Percentiles rank a stretch among this genome's conserved stretches.
These are phyloP conservation scores for Etheostoma perlongum DNA, from an alignment of 2,797 vertebrate species.

Conservation along the genomic window DNA sequence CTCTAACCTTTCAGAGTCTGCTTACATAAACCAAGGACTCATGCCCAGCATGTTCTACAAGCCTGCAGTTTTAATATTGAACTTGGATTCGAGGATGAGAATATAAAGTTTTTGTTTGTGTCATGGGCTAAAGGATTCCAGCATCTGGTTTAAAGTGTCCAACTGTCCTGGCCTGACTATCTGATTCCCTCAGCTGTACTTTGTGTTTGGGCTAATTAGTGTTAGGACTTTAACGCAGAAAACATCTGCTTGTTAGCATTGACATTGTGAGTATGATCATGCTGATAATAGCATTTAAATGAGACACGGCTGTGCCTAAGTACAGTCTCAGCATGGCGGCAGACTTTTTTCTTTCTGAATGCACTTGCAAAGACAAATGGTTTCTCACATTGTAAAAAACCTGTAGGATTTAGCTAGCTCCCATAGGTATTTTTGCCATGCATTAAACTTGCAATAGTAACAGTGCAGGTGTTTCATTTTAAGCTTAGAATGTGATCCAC, in stretches of 20 bases:
- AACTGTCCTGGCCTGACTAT: neutral
- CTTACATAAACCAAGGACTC: slow-evolving; percentile 34
- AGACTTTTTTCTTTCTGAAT: no score
- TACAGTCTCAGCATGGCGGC: no score
- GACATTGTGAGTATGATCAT: no score
- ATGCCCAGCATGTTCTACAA: slow-evolving; percentile 16
- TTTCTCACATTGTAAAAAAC: neutral
- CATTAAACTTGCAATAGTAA: neutral
- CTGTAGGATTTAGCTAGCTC: neutral
- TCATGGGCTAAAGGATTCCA: neutral
- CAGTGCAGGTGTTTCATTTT: slow-evolving; percentile 27
- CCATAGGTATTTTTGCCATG: neutral
- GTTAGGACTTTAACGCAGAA: no score
- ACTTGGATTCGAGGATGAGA: slow-evolving; percentile 21
- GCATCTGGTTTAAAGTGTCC: slow-evolving; percentile 24
- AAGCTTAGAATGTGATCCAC: neutral
- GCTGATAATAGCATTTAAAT: no score
- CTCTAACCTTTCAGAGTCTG: slow-evolving; percentile 5
- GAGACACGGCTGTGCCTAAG: no score
- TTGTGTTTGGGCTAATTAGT: no score
- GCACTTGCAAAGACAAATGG: no score
- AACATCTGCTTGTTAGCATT: no score
- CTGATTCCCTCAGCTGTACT: no score
- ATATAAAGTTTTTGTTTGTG: slow-evolving; percentile 13
- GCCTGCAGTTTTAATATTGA: slow-evolving; percentile 10